Evolutionary conservation across 2,797 vertebrate species (phyloP), one percentile per base, ranked within the genome.

Genomic region (Cossypha heuglini): DNA sequence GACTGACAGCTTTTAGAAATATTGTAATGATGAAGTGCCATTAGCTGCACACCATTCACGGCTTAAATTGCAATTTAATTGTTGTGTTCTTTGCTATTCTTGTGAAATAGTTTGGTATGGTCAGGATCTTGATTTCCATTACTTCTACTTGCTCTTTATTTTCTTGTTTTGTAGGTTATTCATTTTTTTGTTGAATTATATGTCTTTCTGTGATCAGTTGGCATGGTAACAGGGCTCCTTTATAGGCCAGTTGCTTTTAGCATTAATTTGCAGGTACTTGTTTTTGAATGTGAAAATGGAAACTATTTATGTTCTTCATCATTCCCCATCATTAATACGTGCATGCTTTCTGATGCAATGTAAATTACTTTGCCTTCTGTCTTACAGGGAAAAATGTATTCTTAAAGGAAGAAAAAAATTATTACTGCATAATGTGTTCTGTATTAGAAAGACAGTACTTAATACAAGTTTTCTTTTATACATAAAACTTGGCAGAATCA

Each of bases 261-360:
- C 87, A 45, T 95, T 96, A 94, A 94, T 97, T 96, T 95, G 87
- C 92, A 95, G 92, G 96, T 96, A 94, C 75, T 92, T 93, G 91
- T 74, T 96, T 95, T 90, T 72, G 54, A 94, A 81, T 86, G 75
- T 94, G 85, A 86, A 95, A 96, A 94, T 94, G 63, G 94, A 94
- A 91, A 61, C 75, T 73, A 35, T 94, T 94, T 91, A 83, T 57
- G 75, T 92, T 93, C 77, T 87, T 94, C 86, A 61, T 82, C 87
- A 52, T 88, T 86, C 74, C 55, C 90, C 38, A 61, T 82, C 85
- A 55, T 86, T 97, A 96, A 95, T 83, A 66, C 10, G 42, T 40
- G 14, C 48, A 6, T 78, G 58, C 81, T 92, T 93, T 91, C 61
- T 0, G 1, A 25, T 38, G 82, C 73, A 84, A 37, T 1, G 1